A percentile compares a stretch with the other conserved stretches of the same genome.
phyloP scores from a whole-genome alignment of 2,888 invertebrate genomes.

The Trachelus tabidus region DNA sequence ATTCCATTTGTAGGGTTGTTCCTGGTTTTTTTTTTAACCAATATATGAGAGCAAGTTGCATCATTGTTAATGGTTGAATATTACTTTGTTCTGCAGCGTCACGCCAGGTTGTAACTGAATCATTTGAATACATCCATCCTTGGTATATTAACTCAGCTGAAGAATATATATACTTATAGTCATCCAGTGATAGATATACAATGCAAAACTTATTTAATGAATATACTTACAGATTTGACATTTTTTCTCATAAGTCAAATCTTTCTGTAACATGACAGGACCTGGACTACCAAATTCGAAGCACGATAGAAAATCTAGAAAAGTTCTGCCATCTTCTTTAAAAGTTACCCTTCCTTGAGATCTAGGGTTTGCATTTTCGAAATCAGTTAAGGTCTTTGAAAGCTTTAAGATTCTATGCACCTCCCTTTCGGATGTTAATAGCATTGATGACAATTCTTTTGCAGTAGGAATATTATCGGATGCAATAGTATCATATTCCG shows the following conservation, averaged over 20 bases:
- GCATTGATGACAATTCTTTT: slow-evolving; percentile 40
- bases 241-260: slow-evolving; percentile 59
- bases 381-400: slow-evolving; percentile 43
- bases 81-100: slow-evolving; percentile 65
- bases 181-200: not conserved
- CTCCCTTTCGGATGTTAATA: slow-evolving; percentile 62
- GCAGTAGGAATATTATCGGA: slow-evolving; percentile 38
- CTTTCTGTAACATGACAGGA: slow-evolving; percentile 63
- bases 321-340: slow-evolving; percentile 54
- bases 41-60: slow-evolving; percentile 77
- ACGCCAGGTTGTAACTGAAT: slow-evolving; percentile 61
- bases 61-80: slow-evolving; percentile 74
- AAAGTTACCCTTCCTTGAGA: slow-evolving; percentile 55
- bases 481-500: slow-evolving; percentile 51
- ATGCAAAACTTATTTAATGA: not conserved
- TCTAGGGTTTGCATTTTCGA: slow-evolving; percentile 37
- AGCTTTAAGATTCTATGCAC: slow-evolving; percentile 61
- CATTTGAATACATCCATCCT: slow-evolving; percentile 62
- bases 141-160: slow-evolving; percentile 64
- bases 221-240: slow-evolving; percentile 58
- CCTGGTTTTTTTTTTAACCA: slow-evolving; percentile 72
- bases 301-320: slow-evolving; percentile 60
- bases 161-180: not conserved
- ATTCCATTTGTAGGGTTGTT: slow-evolving; percentile 70
- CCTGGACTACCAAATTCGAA: slow-evolving; percentile 55